A percentile compares a stretch with the other conserved stretches of the same genome.
phyloP scores from a whole-genome alignment of 2,888 invertebrate genomes.

The Melieria picta region DNA sequence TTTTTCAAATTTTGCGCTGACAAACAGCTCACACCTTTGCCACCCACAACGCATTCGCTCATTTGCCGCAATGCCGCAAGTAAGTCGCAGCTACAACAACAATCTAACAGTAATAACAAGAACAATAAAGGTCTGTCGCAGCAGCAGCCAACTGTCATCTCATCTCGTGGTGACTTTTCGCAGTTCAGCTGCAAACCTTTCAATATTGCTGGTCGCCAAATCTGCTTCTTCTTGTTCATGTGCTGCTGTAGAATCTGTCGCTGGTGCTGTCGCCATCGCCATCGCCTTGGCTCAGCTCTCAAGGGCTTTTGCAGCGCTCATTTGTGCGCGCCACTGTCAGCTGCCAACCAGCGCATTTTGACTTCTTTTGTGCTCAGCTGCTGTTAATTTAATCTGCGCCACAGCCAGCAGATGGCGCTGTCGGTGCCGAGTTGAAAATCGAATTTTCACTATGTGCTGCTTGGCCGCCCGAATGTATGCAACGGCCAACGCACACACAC shows the following conservation, averaged over 20 bases:
- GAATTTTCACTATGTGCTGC: slow-evolving; percentile 45
- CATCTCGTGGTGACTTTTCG: slow-evolving; percentile 43
- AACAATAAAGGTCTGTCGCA: too few species aligned
- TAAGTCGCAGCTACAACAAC: too few species aligned
- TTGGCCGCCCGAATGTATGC: neutral
- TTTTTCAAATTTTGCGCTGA: too few species aligned
- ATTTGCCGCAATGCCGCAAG: too few species aligned
- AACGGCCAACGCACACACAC: neutral
- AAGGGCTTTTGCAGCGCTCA: slow-evolving; percentile 41
- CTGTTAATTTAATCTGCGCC: slow-evolving; percentile 60
- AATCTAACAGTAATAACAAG: too few species aligned
- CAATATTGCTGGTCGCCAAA: slow-evolving; percentile 11
- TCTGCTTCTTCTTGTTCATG: too few species aligned
- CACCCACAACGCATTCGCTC: too few species aligned
- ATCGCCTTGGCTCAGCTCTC: slow-evolving; percentile 18
- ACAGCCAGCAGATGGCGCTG: slow-evolving; percentile 63
- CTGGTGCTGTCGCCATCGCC: slow-evolving; percentile 3
- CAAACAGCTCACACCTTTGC: too few species aligned
- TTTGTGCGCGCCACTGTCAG: too few species aligned
- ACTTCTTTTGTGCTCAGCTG: slow-evolving; percentile 39
- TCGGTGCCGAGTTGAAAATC: slow-evolving; percentile 48
- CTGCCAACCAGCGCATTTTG: too few species aligned
- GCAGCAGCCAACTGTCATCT: neutral
- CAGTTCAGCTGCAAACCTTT: slow-evolving; percentile 50
- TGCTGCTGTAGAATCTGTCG: neutral